Percentiles rank a stretch among this genome's conserved stretches.
Conservation (phyloP, 2,888 invertebrate genomes). For the Netelia melanura region DNA sequence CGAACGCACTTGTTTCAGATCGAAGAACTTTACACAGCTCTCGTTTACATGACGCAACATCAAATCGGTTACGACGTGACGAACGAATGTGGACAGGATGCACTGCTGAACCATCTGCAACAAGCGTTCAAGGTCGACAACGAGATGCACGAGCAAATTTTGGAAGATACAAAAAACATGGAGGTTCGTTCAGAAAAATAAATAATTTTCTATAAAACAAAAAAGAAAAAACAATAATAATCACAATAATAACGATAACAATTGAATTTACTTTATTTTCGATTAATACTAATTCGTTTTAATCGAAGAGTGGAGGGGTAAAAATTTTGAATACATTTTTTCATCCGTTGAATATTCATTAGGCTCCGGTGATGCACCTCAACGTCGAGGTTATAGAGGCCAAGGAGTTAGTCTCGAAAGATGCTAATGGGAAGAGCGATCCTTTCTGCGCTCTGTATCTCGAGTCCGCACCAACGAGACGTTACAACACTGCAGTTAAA, state of each 20-base stretch:
- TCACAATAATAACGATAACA: neutral
- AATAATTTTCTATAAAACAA: neutral
- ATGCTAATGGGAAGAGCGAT: slow-evolving; percentile 97
- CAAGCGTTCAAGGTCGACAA: slow-evolving; percentile 93
- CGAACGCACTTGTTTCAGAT: slow-evolving; percentile 86
- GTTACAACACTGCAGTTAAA: slow-evolving; percentile 97
- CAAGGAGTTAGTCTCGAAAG: slow-evolving; percentile 93
- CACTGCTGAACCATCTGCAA: slow-evolving; percentile 91
- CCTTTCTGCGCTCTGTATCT: slow-evolving; percentile 98
- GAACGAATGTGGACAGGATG: slow-evolving; percentile 89
- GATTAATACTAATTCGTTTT: neutral
- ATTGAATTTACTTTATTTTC: too few species aligned
- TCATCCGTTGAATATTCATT: neutral
- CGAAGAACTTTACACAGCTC: slow-evolving; percentile 94
- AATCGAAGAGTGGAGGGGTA: neutral
- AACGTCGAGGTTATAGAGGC: slow-evolving; percentile 95
- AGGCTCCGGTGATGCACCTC: slow-evolving; percentile 92
- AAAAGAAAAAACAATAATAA: neutral
- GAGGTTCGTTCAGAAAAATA: slow-evolving; percentile 85
- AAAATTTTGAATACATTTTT: neutral
- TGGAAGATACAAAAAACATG: slow-evolving; percentile 90
- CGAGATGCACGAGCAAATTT: slow-evolving; percentile 90
- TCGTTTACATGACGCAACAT: slow-evolving; percentile 93
- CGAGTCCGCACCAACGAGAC: slow-evolving; percentile 91
- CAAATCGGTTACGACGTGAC: slow-evolving; percentile 93